These are phyloP conservation scores for Spea multiplicata DNA, from an alignment of 2,113 vertebrate species.

Conservation along the genomic window DNA sequence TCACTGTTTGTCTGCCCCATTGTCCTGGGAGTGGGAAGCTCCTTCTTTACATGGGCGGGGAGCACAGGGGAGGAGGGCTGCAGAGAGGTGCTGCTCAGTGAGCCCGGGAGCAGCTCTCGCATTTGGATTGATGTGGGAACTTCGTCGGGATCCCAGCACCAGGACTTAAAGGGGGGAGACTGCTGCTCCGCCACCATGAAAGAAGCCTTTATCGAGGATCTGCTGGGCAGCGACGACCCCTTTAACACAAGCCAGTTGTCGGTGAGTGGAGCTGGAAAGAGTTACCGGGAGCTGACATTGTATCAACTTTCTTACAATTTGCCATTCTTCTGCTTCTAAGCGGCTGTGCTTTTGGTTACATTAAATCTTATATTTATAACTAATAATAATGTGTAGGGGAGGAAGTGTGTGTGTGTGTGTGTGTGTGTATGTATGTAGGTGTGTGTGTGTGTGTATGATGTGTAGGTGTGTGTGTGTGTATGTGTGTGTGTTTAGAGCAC, in stretches of 20 bases:
- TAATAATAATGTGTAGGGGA: too few species aligned
- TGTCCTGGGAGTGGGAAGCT: conserved; percentile 53
- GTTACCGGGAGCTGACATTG: not conserved
- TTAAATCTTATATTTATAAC: too few species aligned
- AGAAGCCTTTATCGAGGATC: conserved; percentile 52
- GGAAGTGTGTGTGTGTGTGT: too few species aligned
- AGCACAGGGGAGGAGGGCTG: conserved; percentile 55
- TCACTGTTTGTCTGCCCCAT: conserved; percentile 21
- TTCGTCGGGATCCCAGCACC: conserved; percentile 50
- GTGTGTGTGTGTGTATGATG: too few species aligned
- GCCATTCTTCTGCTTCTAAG: too few species aligned
- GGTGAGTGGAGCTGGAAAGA: conserved; percentile 57
- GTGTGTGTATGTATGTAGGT: not conserved
- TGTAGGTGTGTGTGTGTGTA: not conserved
- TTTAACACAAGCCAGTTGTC: conserved; percentile 69
- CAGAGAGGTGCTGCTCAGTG: conserved; percentile 49
- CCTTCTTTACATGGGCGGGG: conserved; percentile 56
- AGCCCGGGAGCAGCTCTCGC: conserved; percentile 52
- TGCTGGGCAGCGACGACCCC: conserved; percentile 80
- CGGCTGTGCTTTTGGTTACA: too few species aligned
- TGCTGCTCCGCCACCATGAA: conserved; percentile 55
- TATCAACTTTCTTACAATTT: too few species aligned
- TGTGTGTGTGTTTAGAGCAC: not conserved
- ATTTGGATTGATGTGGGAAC: conserved; percentile 57
- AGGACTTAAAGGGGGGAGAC: conserved; percentile 46